Base-by-base conservation (phyloP, 2,113 vertebrate genomes). In the Montifringilla adamsi region DNA sequence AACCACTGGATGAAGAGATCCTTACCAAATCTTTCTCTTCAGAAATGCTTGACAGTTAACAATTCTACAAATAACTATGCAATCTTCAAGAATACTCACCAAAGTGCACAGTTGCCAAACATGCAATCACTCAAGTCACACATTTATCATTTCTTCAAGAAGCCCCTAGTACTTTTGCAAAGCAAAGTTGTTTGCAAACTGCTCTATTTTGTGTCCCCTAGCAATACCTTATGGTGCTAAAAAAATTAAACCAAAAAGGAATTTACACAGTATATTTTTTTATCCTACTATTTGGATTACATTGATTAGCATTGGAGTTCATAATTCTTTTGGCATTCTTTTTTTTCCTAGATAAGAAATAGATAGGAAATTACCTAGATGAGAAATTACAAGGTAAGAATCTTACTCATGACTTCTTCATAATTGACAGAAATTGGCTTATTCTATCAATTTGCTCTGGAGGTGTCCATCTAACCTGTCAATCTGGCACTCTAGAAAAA, bases 71-170 rank as follows among this genome's bases (percentile, higher is more conserved):
- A 59, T 44, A 84, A 84, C 23, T 59, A 17, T 56, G 58, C 52
- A 76, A 52, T 47, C 31, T 67, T 41, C 1, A 10, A 31, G n/a
- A 39, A 59, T 26, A 28, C 11, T 76, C 8, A 33, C 9, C 8
- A 5, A 63, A 62, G 46, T n/a, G 31, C 27, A 55, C 9, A 43
- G 20, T 20, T 76, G 31, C 19, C 31, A 62, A 70, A 77, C 16
- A 5, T 11, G 1, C 0, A 0, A 30, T 73, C 31, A 30, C 13
- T 26, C 24, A 30, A 49, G 24, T 58, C 8, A 30, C 6, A 41
- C 2, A 58, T 50, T 66, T 85, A 43, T 31, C 13, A 26, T 17
- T 31, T 24, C 15, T 56, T 76, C 62, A 67, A 59, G 44, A 76
- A 35, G 6, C 14, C 26, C 2, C 30, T 50, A 23, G 16, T 30